phyloP scores from a whole-genome alignment of 2,797 vertebrate species.

The Mormyrops boulengeri region DNA sequence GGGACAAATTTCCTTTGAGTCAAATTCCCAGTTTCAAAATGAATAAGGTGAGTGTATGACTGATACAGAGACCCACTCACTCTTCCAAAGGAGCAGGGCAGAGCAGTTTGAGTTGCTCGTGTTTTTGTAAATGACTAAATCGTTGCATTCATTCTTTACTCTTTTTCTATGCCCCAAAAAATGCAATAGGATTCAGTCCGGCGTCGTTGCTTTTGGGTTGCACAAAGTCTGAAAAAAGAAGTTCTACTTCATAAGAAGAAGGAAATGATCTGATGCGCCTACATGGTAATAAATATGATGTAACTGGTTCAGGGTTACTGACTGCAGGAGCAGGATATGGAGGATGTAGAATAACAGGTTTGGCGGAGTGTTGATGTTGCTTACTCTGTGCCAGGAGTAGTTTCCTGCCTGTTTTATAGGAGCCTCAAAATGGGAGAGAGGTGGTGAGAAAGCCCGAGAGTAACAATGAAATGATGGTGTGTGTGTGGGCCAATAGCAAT shows the following conservation, averaged over 20 bases:
- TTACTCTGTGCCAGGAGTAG: slow-evolving; percentile 13
- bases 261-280: slow-evolving; percentile 20
- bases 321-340: slow-evolving; percentile 25
- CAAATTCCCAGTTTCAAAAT: not conserved
- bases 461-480: not conserved
- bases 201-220: not conserved
- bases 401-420: slow-evolving; percentile 28
- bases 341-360: slow-evolving; percentile 25
- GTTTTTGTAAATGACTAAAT: not conserved
- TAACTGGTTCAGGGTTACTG: slow-evolving; percentile 18
- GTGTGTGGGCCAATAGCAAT: not conserved
- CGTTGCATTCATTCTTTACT: not conserved
- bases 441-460: not conserved
- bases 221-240: not conserved
- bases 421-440: slow-evolving; percentile 4
- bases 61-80: not conserved
- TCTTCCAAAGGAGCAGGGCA: not conserved
- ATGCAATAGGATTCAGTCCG: not conserved
- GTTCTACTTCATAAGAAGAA: not conserved
- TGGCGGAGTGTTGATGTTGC: not conserved
- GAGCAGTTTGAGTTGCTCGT: not conserved
- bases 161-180: not conserved
- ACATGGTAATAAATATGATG: slow-evolving; percentile 1
- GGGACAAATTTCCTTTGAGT: not conserved
- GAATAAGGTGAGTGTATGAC: not conserved